phyloP scores from a whole-genome alignment of 2,888 invertebrate genomes.

The Drosophila algonquin region DNA sequence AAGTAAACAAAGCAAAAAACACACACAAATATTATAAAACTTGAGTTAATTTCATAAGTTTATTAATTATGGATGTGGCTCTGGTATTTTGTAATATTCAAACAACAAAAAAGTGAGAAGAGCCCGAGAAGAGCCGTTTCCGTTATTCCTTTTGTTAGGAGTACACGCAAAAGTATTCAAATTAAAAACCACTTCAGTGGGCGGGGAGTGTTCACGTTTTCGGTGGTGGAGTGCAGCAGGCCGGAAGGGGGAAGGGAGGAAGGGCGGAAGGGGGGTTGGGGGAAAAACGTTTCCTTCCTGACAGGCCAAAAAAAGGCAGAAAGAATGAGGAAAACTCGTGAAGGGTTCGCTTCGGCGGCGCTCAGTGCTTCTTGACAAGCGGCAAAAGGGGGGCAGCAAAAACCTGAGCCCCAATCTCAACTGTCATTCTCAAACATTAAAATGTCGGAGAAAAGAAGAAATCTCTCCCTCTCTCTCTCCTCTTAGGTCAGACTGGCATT shows the following conservation, averaged over 20 bases:
- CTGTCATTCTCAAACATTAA: conserved; percentile 12
- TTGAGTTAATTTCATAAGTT: conserved; percentile 43
- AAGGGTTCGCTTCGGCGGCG: conserved; percentile 4
- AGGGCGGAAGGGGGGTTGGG: not conserved
- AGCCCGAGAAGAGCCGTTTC: not conserved
- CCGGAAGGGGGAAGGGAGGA: not conserved
- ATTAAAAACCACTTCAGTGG: conserved; percentile 73
- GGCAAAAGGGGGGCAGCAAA: not conserved
- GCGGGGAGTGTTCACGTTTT: conserved; percentile 9
- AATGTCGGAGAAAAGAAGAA: not conserved
- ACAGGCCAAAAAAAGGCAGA: conserved; percentile 15
- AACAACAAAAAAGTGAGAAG: conserved; percentile 23
- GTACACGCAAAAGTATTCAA: conserved; percentile 70
- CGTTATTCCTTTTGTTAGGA: conserved; percentile 15
- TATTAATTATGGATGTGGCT: conserved; percentile 33
- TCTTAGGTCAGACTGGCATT: not conserved
- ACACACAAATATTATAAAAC: conserved; percentile 41
- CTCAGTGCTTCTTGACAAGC: conserved; percentile 17
- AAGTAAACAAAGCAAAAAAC: conserved; percentile 81
- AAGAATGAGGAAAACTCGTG: conserved; percentile 31
- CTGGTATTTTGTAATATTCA: conserved; percentile 49
- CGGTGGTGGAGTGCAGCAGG: conserved; percentile 43
- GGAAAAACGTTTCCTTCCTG: conserved; percentile 68
- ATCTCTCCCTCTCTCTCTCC: not conserved
- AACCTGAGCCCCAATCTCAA: not conserved